Conservation (phyloP, 1,140 invertebrate genomes). For the Mercenaria mercenaria region DNA sequence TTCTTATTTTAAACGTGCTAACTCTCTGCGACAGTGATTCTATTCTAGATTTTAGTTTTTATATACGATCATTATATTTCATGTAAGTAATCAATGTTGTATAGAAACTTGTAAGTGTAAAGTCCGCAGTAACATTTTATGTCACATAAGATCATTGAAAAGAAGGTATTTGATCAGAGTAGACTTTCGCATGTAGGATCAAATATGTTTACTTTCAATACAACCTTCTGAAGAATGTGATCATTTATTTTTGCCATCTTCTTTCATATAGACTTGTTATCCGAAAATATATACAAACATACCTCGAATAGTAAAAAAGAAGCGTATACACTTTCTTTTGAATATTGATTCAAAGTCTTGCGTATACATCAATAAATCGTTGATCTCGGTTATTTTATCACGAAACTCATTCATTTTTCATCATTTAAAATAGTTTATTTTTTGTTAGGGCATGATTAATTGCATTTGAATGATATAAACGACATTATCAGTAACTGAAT, state of each 20-base stretch:
- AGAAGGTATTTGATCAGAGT: not conserved
- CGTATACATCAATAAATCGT: not conserved
- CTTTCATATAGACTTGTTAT: not conserved
- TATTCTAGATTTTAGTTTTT: constrained; percentile 1
- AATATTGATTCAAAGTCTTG: too few species aligned
- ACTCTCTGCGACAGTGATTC: constrained; percentile 41
- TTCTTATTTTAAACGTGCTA: not conserved
- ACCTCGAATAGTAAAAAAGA: not conserved
- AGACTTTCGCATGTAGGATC: not conserved
- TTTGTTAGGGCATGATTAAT: not conserved
- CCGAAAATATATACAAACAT: not conserved
- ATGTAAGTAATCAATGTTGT: constrained; percentile 17
- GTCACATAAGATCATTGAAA: not conserved
- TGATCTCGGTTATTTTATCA: not conserved
- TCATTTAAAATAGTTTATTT: not conserved
- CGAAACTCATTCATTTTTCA: not conserved
- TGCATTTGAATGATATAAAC: not conserved
- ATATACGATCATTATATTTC: not conserved
- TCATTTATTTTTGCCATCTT: not conserved
- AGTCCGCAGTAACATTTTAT: not conserved
- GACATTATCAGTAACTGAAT: not conserved
- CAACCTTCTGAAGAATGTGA: not conserved
- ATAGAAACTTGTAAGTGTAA: not conserved
- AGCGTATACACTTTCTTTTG: too few species aligned
- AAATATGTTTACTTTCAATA: not conserved